phyloP scores from a whole-genome alignment of 2,113 vertebrate species.

The Malurus melanocephalus region DNA sequence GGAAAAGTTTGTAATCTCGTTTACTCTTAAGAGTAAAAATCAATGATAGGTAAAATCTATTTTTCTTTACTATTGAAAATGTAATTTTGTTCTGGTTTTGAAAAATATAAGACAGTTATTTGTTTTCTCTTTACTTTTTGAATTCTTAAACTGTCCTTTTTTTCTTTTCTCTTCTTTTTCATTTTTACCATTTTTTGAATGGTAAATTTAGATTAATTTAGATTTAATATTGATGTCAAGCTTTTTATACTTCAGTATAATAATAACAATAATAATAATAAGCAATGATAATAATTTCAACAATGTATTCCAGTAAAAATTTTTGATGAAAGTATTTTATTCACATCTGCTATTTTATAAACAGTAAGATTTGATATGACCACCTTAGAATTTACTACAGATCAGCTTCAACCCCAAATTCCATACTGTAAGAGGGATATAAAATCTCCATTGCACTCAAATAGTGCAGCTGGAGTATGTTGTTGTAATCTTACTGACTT shows the following conservation, averaged over 20 bases:
- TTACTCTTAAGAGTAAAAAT: not conserved
- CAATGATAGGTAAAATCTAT: not conserved
- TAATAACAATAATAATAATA: too few relatives aligned
- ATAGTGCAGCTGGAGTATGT: not conserved
- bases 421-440: not conserved
- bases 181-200: not conserved
- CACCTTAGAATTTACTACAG: not conserved
- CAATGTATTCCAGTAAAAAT: not conserved
- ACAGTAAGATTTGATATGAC: accelerated
- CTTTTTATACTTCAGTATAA: not conserved
- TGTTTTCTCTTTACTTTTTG: not conserved
- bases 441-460: not conserved
- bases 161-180: not conserved
- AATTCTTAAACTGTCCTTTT: accelerated
- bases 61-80: not conserved
- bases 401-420: not conserved
- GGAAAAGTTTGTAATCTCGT: not conserved
- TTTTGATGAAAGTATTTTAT: not conserved
- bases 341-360: accelerated
- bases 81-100: not conserved
- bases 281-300: too few relatives aligned
- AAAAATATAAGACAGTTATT: not conserved
- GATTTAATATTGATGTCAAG: not conserved
- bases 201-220: too few relatives aligned
- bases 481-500: not conserved